Percentiles rank a stretch among this genome's conserved stretches.
Evolutionary conservation across 2,113 vertebrate species (phyloP).

Genomic region (Gymnocephalus cernua): DNA sequence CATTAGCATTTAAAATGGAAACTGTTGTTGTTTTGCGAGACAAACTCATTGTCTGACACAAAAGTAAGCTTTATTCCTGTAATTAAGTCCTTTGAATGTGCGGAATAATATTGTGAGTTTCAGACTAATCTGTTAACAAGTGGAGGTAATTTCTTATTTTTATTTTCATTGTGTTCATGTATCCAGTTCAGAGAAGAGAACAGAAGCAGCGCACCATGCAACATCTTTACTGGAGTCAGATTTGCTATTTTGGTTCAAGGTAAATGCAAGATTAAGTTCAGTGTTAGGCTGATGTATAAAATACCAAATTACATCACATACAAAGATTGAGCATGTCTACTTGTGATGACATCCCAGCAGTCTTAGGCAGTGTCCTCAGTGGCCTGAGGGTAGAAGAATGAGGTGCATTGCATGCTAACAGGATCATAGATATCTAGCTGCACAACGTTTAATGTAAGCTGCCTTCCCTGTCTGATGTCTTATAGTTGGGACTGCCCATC

Average conservation of each 20-base stretch:
- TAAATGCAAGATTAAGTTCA: not conserved
- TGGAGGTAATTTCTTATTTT: not conserved
- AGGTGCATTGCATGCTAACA: not conserved
- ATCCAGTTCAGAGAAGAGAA: not conserved
- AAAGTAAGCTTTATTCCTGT: not conserved
- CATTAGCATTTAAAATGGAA: constrained; percentile 24
- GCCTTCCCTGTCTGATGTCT: not conserved
- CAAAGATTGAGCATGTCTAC: not conserved
- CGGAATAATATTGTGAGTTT: not conserved
- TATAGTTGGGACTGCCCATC: not conserved
- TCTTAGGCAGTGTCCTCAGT: too few relatives aligned
- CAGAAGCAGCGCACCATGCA: not conserved
- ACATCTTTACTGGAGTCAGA: too few relatives aligned
- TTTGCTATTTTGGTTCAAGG: not conserved
- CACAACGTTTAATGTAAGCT: not conserved
- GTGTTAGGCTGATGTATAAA: not conserved
- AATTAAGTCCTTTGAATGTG: not conserved
- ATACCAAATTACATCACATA: not conserved
- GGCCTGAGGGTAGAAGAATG: not conserved
- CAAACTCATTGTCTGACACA: not conserved
- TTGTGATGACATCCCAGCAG: not conserved
- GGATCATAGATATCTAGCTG: not conserved
- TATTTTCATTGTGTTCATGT: not conserved
- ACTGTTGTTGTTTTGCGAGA: constrained; percentile 4
- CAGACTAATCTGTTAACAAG: not conserved